phyloP scores from a whole-genome alignment of 1,140 invertebrate genomes.

The Magallana ariakensis region DNA sequence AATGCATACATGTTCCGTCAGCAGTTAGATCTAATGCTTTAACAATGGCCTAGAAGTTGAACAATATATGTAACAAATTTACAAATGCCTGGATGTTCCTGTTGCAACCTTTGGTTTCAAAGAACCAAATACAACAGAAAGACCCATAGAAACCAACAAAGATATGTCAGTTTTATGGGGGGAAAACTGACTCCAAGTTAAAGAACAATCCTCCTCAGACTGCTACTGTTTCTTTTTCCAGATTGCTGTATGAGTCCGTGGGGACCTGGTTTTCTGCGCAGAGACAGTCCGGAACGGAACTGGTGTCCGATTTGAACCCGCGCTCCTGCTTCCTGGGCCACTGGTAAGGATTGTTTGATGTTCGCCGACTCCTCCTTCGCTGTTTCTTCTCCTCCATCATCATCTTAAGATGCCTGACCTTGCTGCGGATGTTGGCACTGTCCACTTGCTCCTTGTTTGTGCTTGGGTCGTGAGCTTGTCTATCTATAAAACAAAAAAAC shows the following conservation, averaged over 20 bases:
- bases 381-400: slow-evolving; percentile 93
- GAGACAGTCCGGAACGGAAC: slow-evolving; percentile 45
- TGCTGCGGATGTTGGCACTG: slow-evolving; percentile 85
- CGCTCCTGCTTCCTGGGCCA: slow-evolving; percentile 45
- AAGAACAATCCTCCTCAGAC: slow-evolving; percentile 56
- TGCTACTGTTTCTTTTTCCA: slow-evolving; percentile 64
- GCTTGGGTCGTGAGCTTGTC: slow-evolving; percentile 4
- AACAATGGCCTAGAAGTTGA: slow-evolving; percentile 29
- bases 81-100: background rate
- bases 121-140: slow-evolving; percentile 11
- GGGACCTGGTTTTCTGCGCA: slow-evolving; percentile 47
- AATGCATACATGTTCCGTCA: slow-evolving; percentile 1
- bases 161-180: slow-evolving; percentile 61
- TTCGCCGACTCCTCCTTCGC: slow-evolving; percentile 88
- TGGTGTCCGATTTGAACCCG: slow-evolving; percentile 19
- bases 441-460: background rate
- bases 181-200: slow-evolving; percentile 57
- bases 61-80: background rate
- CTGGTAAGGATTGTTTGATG: slow-evolving; percentile 74
- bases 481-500: slow-evolving; percentile 16
- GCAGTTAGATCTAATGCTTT: slow-evolving; percentile 10
- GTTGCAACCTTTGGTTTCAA: background rate
- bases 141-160: slow-evolving; percentile 44
- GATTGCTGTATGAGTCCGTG: slow-evolving; percentile 44
- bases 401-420: slow-evolving; percentile 90